Percentiles rank a stretch among this genome's conserved stretches.
Evolutionary conservation across 2,113 vertebrate genomes (phyloP).

Genomic region (Cephalophus harveyi): DNA sequence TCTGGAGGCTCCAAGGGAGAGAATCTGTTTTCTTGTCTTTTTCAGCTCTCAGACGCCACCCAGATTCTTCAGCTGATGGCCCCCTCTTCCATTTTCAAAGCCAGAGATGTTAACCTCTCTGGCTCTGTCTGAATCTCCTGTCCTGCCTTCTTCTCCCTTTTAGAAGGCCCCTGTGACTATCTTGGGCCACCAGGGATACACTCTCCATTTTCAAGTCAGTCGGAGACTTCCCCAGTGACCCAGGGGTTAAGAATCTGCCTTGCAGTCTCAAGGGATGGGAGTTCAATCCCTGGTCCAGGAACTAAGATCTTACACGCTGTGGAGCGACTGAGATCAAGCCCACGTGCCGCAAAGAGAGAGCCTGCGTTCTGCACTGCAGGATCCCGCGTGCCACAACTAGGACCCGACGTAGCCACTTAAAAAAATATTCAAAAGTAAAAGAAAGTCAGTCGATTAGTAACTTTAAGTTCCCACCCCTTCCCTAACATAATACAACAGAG

Average conservation of each 20-base stretch:
- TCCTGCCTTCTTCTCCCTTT: not conserved
- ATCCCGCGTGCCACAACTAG: rapidly evolving
- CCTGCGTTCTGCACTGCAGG: not conserved
- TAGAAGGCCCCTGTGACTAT: too few relatives aligned
- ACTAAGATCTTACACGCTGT: not conserved
- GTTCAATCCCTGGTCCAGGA: not conserved
- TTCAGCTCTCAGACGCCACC: not conserved
- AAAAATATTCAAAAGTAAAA: not conserved
- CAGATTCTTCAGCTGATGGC: not conserved
- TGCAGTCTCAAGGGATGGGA: not conserved
- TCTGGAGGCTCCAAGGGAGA: not conserved
- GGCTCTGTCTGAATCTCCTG: rapidly evolving
- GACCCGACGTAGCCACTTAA: not conserved
- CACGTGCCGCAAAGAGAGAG: rapidly evolving
- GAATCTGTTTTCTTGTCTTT: not conserved
- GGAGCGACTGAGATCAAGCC: not conserved
- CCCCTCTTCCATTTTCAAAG: not conserved
- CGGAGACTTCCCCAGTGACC: not conserved
- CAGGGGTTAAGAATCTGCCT: not conserved
- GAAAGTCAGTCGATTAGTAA: not conserved
- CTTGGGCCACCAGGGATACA: not conserved
- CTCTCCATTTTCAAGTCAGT: not conserved
- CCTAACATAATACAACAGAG: not conserved
- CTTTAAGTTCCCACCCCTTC: not conserved
- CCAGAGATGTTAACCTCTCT: rapidly evolving